Percentiles rank a stretch among this genome's conserved stretches.
phyloP scores from a whole-genome alignment of 35 echinoderm and acorn worm genomes.

The Diadema setosum region DNA sequence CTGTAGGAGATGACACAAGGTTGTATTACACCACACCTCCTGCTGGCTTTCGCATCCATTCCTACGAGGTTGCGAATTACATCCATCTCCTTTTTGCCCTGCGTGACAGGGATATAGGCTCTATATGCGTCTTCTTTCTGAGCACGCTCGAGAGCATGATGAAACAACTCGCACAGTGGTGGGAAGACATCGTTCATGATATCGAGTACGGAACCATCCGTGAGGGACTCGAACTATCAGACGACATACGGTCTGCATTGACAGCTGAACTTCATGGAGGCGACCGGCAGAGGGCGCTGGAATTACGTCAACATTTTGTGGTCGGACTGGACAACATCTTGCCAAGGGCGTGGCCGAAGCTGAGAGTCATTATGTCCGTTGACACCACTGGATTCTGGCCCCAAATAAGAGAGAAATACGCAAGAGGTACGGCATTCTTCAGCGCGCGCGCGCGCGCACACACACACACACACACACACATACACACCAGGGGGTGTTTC shows the following conservation, averaged over 20 bases:
- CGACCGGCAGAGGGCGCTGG: background rate
- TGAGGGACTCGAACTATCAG: background rate
- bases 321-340: background rate
- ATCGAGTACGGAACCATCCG: conserved; percentile 46
- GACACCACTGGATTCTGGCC: background rate
- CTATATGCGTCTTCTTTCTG: background rate
- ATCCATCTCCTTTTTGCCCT: conserved; percentile 64
- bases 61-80: conserved; percentile 42
- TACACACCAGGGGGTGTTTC: too few species aligned
- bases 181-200: conserved; percentile 42
- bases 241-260: background rate
- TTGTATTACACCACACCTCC: background rate
- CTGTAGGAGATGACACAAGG: background rate
- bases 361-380: background rate
- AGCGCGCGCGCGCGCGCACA: too few species aligned
- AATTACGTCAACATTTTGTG: background rate
- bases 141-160: background rate
- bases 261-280: background rate
- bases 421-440: too few species aligned
- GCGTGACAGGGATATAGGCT: conserved; percentile 23
- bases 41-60: conserved; percentile 26
- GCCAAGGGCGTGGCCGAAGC: background rate
- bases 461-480: too few species aligned
- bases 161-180: conserved; percentile 15
- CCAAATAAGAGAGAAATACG: background rate